Conservation (phyloP, 35 echinoderm and acorn worm species). For the Holothuria glaberrima region DNA sequence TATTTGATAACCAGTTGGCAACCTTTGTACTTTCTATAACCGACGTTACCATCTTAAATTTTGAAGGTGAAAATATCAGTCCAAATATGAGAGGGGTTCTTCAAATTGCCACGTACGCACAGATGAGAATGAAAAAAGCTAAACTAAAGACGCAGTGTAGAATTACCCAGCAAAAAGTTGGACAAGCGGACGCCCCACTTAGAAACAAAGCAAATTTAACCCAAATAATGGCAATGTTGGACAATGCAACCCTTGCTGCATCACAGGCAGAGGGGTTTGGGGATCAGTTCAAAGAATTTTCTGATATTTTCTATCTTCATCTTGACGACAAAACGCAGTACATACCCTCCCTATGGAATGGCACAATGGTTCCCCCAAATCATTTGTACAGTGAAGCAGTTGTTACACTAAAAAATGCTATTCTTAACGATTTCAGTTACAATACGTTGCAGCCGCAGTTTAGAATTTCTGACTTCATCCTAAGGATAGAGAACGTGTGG, state of each 20-base stretch:
- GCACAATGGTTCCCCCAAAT: neutral
- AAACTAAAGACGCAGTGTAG: conserved; percentile 2
- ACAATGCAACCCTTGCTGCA: too few species aligned
- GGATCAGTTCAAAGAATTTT: neutral
- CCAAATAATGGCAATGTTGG: too few species aligned
- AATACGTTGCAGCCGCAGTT: too few species aligned
- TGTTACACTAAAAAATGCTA: neutral
- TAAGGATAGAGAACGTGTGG: too few species aligned
- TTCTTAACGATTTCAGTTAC: too few species aligned
- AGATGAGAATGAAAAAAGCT: conserved; percentile 36
- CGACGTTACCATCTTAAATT: conserved; percentile 41
- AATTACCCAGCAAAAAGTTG: conserved; percentile 42
- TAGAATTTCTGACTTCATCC: too few species aligned
- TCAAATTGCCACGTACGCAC: conserved; percentile 42
- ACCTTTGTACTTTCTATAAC: conserved; percentile 12
- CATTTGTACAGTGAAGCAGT: conserved; percentile 13
- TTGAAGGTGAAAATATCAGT: conserved; percentile 44
- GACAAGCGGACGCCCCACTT: too few species aligned
- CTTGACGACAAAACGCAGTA: neutral
- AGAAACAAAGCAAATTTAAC: too few species aligned
- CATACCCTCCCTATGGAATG: conserved; percentile 6
- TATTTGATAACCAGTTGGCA: conserved; percentile 27
- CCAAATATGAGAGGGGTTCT: conserved; percentile 28
- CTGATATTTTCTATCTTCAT: neutral
- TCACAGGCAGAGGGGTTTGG: neutral